Evolutionary conservation across 1,140 invertebrate species (phyloP).

Genomic region (Augochlora pura): DNA sequence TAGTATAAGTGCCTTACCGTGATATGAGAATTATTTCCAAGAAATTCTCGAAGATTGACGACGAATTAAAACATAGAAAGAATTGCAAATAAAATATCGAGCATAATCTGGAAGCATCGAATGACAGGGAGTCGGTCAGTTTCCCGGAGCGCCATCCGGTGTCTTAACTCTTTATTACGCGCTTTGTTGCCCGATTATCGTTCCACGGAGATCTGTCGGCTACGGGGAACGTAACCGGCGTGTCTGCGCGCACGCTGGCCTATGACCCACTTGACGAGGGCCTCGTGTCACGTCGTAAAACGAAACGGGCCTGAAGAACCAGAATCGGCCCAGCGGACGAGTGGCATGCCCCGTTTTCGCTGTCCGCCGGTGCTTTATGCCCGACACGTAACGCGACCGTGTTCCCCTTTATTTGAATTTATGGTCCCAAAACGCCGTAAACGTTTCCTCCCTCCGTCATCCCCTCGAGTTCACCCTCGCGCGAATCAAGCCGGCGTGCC

Average conservation of each 20-base stretch:
- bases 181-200: constrained; percentile 69
- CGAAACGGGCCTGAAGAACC: constrained; percentile 58
- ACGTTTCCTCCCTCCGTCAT: constrained; percentile 17
- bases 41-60: too few species aligned
- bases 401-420: constrained; percentile 69
- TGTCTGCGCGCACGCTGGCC: constrained; percentile 49
- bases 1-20: too few species aligned
- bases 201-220: constrained; percentile 63
- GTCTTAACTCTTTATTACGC: constrained; percentile 61
- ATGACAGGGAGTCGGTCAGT: not conserved
- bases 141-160: constrained; percentile 8
- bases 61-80: too few species aligned
- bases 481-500: too few species aligned
- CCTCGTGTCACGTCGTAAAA: constrained; percentile 67
- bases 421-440: constrained; percentile 60
- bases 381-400: constrained; percentile 65
- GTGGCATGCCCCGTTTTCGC: constrained; percentile 62
- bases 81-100: too few species aligned
- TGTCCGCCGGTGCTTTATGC: constrained; percentile 60
- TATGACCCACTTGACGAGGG: constrained; percentile 63
- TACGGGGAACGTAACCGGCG: constrained; percentile 47
- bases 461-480: constrained; percentile 12
- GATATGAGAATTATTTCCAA: too few species aligned
- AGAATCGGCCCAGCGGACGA: constrained; percentile 51
- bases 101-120: too few species aligned